A percentile compares a stretch with the other conserved stretches of the same genome.
These are phyloP conservation scores for Urocitellus parryii DNA, from an alignment of 2,113 vertebrate species.

Conservation along the genomic window DNA sequence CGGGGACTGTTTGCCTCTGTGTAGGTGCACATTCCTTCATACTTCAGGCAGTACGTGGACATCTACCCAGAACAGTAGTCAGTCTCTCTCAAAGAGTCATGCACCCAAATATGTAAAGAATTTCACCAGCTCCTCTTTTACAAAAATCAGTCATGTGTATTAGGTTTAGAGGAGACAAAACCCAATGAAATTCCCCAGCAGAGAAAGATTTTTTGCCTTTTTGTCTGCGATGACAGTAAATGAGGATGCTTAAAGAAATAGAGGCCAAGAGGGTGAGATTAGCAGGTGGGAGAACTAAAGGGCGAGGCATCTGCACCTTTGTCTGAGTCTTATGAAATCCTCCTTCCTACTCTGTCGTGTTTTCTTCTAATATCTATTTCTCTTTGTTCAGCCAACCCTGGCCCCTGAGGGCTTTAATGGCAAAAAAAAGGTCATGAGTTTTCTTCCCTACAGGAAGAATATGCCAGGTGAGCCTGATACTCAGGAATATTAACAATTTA, in stretches of 20 bases:
- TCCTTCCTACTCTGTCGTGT: not conserved
- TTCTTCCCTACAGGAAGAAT: not conserved
- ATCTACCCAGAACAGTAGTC: not conserved
- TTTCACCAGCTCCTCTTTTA: not conserved
- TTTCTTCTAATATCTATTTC: not conserved
- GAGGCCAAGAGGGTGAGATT: not conserved
- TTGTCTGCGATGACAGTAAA: not conserved
- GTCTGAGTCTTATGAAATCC: not conserved
- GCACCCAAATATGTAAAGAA: not conserved
- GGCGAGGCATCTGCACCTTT: not conserved
- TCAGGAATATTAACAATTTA: not conserved
- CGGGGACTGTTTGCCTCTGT: too few species aligned
- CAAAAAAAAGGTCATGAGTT: not conserved
- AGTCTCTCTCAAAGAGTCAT: not conserved
- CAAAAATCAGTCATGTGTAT: not conserved
- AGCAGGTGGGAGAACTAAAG: not conserved
- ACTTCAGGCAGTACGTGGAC: not conserved
- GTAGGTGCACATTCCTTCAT: not conserved
- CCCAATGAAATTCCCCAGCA: not conserved
- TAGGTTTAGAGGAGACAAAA: not conserved
- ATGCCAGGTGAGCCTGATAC: not conserved
- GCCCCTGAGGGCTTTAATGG: not conserved
- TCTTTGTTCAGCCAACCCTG: not conserved
- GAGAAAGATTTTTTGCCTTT: not conserved
- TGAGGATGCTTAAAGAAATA: not conserved